phyloP scores from a whole-genome alignment of 2,113 vertebrate genomes.

The Pedionomus torquatus region DNA sequence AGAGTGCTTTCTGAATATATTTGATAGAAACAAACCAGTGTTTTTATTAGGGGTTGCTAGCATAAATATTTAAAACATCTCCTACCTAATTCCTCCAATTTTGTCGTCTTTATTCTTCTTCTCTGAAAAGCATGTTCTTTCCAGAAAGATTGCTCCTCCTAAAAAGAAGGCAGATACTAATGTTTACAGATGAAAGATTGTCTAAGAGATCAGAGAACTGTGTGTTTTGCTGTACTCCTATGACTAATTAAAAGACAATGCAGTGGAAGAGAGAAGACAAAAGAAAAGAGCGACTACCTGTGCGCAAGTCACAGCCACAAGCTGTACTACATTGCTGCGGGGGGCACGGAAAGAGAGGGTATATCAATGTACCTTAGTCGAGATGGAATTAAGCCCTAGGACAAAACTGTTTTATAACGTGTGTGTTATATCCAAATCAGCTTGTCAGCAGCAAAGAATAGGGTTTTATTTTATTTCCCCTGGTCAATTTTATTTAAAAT shows the following conservation, averaged over 20 bases:
- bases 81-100: background rate
- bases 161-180: background rate
- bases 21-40: background rate
- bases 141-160: background rate
- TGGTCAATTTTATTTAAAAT: background rate
- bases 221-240: background rate
- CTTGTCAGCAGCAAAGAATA: background rate
- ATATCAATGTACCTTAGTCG: background rate
- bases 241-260: background rate
- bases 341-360: background rate
- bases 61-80: background rate
- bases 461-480: background rate
- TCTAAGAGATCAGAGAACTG: background rate
- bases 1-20: background rate
- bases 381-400: background rate
- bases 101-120: background rate
- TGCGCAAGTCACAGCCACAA: background rate
- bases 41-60: background rate
- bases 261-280: background rate
- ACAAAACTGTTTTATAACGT: background rate
- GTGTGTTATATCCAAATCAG: background rate
- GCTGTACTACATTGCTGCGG: background rate
- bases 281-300: background rate
- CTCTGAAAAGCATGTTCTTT: background rate
- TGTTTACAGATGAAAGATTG: background rate